Base-by-base conservation (phyloP, 2,888 invertebrate species). In the Heliconius cydno region DNA sequence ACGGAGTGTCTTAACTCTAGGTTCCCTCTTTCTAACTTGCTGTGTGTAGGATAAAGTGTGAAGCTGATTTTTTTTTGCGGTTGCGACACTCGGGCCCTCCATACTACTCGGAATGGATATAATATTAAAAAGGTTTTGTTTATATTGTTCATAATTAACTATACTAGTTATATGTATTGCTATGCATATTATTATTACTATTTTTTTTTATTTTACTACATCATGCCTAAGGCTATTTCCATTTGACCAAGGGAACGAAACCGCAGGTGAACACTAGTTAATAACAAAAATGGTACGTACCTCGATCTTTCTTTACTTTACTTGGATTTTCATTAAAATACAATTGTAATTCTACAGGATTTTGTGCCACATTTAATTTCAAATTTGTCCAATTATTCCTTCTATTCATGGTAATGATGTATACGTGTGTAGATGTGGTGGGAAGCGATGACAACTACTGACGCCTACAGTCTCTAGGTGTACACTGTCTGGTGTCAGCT, bases 351-450 rank as follows among this genome's bases (percentile, higher is more conserved):
- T 80, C 76, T 68, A 77, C 79, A 68, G 80, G 57, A 83, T 82
- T 88, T 84, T 89, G 87, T 81, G 84, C 83, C 84, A 92, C 86
- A 85, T 87, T 90, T 79, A 87, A 85, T 88, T 92, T 91, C 81
- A 92, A 87, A 83, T 90, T 90, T 89, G 90, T 92, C 93, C 93
- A 93, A 87, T 89, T 70, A 70, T 41, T 92, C 88, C 90, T 72
- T 85, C 88, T 92, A 86, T 87, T 92, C 91, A 92, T 93, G 84
- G 85, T 87, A 80, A 68, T 82, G 82, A 79, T 68, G 72, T 72
- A 30, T 80, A 79, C 80, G 75, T 68, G n/a, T 57, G 76, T 25
- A 70, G 38, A 76, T 70, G 67, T 77, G 71, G 77, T 66, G 72
- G 81, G 60, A 82, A 77, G 79, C 79, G 68, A 76, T 81, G 75